Evolutionary conservation across 53 echinoderm and acorn worm genomes (phyloP), one percentile per base, ranked within the genome.

Genomic region (Zoroaster sp.): DNA sequence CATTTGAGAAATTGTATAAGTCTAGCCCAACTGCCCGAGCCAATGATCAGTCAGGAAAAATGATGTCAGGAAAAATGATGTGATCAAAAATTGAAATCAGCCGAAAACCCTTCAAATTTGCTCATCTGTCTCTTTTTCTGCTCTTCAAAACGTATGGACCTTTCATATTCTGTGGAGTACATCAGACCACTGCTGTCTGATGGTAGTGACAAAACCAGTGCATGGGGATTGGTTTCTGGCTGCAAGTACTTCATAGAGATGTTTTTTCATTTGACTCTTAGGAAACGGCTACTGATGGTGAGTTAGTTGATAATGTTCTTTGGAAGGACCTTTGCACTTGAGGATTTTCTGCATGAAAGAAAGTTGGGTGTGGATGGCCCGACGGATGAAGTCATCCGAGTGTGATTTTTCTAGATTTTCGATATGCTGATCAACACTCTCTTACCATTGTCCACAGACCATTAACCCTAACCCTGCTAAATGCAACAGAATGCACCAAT

Each of bases 381-480:
- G 12, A 3, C 49, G 12, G 12, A 47, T 47, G 17, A 2, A 6
- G 2, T 47, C 49, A 47, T 47, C 49, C 3, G 49, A 47, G 49
- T 47, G 12, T 47, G 12, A 3, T 14, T 0, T 47, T 47, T 47
- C 49, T 47, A 47, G 17, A 9, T 47, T 47, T 11, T 17, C 3
- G 49, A 47, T 47, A 5, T 47, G 49, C 13, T 17, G 12, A 12
- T 47, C 17, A 2, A 47, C 49, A 47, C 49, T 47, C 13, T 47
- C 49, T 47, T 47, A 14, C n/a, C 2, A 17, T 47, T 12, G 80
- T 54, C 80, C 80, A 80, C 18, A 47, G 72, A 17, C 87, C 87
- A 69, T 72, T 72, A 28, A 87, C 32, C 18, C 20, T 43, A 0
- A 9, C n/a, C n/a, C n/a, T n/a, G n/a, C n/a, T n/a, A n/a, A n/a